Conservation (phyloP, 1,140 invertebrate species). For the Temnothorax nylanderi region DNA sequence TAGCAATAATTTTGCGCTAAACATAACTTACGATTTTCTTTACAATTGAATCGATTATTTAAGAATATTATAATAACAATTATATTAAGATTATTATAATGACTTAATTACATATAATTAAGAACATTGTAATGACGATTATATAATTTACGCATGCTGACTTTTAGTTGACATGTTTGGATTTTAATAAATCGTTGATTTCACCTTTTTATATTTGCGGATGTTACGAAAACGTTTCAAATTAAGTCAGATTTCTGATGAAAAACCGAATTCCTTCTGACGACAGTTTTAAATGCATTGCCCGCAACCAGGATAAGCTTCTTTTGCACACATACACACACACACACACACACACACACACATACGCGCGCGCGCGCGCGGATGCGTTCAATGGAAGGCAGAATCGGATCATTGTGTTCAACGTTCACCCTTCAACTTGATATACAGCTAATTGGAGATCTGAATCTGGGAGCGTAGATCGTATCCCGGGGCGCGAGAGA, state of each 20-base stretch:
- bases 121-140: background rate
- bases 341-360: background rate
- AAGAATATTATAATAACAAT: background rate
- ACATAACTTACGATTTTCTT: background rate
- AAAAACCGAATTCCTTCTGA: background rate
- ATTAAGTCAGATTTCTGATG: slow-evolving; percentile 4
- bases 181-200: background rate
- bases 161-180: background rate
- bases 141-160: background rate
- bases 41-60: background rate
- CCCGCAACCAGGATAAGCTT: slow-evolving; percentile 27
- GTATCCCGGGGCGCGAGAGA: slow-evolving; percentile 24
- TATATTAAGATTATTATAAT: background rate
- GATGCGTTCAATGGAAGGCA: slow-evolving; percentile 21
- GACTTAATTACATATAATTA: background rate
- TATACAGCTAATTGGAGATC: slow-evolving; percentile 85
- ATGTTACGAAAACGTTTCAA: background rate
- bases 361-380: no score
- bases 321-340: slow-evolving; percentile 3
- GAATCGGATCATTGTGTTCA: slow-evolving; percentile 55
- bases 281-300: slow-evolving; percentile 22
- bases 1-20: background rate
- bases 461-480: slow-evolving; percentile 77
- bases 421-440: slow-evolving; percentile 75
- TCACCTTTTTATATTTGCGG: background rate